Base-by-base conservation (phyloP, 2,888 invertebrate genomes). In the Leptothorax acervorum region DNA sequence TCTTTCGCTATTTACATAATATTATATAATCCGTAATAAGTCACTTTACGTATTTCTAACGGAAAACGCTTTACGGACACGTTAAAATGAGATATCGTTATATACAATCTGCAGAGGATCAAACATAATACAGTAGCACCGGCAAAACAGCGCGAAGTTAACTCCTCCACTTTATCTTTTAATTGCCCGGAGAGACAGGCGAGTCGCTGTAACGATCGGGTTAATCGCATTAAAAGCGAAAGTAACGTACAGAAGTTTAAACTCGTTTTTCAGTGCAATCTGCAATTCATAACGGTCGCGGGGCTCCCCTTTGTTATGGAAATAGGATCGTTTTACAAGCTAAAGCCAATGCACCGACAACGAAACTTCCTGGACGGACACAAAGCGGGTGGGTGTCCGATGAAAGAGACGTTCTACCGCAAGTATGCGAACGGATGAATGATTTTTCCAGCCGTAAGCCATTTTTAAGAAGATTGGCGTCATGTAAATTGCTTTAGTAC, bases 211-310 rank as follows among this genome's bases (percentile, higher is more conserved):
- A 71, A 79, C 73, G 79, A 60, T 73, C 79, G 28, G 73, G 79
- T 73, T 79, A 79, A 79, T 79, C 71, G 57, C 73, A 79, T 79
- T 79, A 79, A 79, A 71, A 79, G 79, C 35, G 79, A 79, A 79
- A 79, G 79, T 79, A 79, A 79, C 53, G 68, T 55, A 70, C 79
- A 79, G 79, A 79, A 79, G 79, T 79, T 79, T 79, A 79, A 79
- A 79, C 73, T 79, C 73, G 79, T 79, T 79, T 79, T 79, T 79
- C 79, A 79, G 60, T 73, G 60, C 79, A 83, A 82, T 83, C 82
- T 83, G 82, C 82, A 83, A 83, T 83, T 83, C 82, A 83, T 83
- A 83, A 83, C 66, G 76, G 66, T 68, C 76, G 66, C 66, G 15
- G 57, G 78, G 65, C 39, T 83, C 39, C 39, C 66, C 68, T 83